Conservation (phyloP, 2,113 vertebrate species). For the Aplodontia rufa region DNA sequence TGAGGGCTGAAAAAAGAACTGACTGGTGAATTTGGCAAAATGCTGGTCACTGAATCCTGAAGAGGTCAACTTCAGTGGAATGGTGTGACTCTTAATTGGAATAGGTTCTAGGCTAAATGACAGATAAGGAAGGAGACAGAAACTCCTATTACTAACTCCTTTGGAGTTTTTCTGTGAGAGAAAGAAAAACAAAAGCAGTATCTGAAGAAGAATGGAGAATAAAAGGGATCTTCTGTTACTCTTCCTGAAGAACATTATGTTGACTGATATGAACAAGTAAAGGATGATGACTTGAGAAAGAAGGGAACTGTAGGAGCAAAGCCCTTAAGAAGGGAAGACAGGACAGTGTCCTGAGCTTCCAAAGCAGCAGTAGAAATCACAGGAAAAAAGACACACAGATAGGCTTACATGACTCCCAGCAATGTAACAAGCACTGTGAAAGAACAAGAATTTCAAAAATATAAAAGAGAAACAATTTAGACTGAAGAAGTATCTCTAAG, state of each 20-base stretch:
- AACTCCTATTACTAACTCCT: not conserved
- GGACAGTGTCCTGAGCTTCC: not conserved
- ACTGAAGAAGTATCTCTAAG: not conserved
- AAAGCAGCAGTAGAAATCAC: not conserved
- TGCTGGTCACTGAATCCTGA: not conserved
- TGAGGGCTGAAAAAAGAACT: not conserved
- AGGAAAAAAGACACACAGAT: not conserved
- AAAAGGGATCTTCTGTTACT: not conserved
- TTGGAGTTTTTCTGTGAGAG: not conserved
- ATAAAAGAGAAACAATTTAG: not conserved
- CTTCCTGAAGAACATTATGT: not conserved
- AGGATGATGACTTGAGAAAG: not conserved
- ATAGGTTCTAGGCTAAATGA: not conserved
- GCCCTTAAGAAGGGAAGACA: not conserved
- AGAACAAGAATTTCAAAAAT: constrained; percentile 19
- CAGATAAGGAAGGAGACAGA: not conserved
- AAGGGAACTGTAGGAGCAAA: not conserved
- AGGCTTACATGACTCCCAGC: not conserved
- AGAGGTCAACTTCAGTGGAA: not conserved
- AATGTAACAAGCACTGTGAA: not conserved
- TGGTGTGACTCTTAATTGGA: not conserved
- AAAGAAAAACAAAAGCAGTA: not conserved
- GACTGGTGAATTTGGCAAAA: not conserved
- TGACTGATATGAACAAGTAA: not conserved
- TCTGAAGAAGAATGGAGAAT: not conserved